Evolutionary conservation across 2,888 invertebrate genomes (phyloP).

Genomic region (Hesperia comma): DNA sequence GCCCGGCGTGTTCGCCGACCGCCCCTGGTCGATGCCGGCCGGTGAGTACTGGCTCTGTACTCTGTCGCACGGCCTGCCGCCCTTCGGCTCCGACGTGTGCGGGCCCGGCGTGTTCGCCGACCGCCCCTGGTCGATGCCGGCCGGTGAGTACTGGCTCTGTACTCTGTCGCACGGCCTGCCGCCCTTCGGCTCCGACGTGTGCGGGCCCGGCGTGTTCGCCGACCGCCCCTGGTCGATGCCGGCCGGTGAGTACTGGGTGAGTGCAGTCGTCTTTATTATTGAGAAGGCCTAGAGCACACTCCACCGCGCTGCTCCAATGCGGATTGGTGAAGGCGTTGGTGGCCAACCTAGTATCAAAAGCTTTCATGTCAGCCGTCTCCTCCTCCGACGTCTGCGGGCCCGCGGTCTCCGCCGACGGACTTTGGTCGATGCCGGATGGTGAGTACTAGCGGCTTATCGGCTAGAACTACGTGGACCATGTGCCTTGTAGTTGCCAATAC

Average conservation of each 20-base stretch:
- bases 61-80: constrained; percentile 97
- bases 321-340: too few relatives aligned
- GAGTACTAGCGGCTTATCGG: too few relatives aligned
- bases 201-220: constrained; percentile 86
- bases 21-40: constrained; percentile 92
- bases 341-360: too few relatives aligned
- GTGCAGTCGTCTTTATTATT: too few relatives aligned
- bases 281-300: too few relatives aligned
- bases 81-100: constrained; percentile 95
- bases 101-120: constrained; percentile 87
- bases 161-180: constrained; percentile 97
- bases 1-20: constrained; percentile 85
- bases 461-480: too few relatives aligned
- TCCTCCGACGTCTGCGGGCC: constrained; percentile 93
- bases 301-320: constrained; percentile 97
- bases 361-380: constrained; percentile 96
- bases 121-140: constrained; percentile 93
- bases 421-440: constrained; percentile 94
- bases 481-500: too few relatives aligned
- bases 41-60: too few relatives aligned
- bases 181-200: constrained; percentile 94
- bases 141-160: constrained; percentile 85
- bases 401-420: constrained; percentile 86
- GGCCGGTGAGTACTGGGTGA: constrained; percentile 85
- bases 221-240: constrained; percentile 94